Evolutionary conservation across 2,888 invertebrate species (phyloP), one percentile per base, ranked within the genome.

Genomic region (Acleris laterana): DNA sequence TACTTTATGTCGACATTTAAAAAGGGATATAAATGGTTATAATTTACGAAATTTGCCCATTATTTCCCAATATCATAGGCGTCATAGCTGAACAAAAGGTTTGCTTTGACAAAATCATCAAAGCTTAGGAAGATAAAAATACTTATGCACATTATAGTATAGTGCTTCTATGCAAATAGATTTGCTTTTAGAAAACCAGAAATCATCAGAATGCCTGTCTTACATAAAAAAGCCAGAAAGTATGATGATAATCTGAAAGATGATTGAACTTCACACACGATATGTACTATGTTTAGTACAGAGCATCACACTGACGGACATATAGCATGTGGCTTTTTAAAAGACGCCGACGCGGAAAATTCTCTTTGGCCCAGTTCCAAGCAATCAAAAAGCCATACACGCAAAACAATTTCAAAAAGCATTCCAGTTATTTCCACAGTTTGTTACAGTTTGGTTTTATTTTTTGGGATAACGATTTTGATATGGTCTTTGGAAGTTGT

Each of bases 321-420:
- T 57, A 56, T 48, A 66, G 57, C 32, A 52, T 48, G 48, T 62
- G 61, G 50, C 53, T 57, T 65, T 64, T 72, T 69, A 72, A 71
- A 72, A 64, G 62, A 71, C 74, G 63, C 79, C 81, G 77, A 81
- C 82, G 70, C 72, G 42, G 69, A 68, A 69, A 73, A 75, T 61
- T 71, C 69, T 74, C 69, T 70, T 80, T 89, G 89, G 89, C 82
- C 59, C 56, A 16, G 48, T 55, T 85, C 89, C 89, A 89, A 88
- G 77, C 80, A 81, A 89, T 89, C 85, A 88, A 85, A 89, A 82
- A 79, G 72, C 78, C 77, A 83, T 86, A 82, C 78, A 50, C 60
- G 55, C 55, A 76, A 73, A 76, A 78, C 74, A 72, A 71, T 73
- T 74, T 76, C 72, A 77, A 74, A 74, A 71, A 71, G 77, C 78